Evolutionary conservation across 1,140 invertebrate species (phyloP).

Genomic region (Ganaspis sp.): DNA sequence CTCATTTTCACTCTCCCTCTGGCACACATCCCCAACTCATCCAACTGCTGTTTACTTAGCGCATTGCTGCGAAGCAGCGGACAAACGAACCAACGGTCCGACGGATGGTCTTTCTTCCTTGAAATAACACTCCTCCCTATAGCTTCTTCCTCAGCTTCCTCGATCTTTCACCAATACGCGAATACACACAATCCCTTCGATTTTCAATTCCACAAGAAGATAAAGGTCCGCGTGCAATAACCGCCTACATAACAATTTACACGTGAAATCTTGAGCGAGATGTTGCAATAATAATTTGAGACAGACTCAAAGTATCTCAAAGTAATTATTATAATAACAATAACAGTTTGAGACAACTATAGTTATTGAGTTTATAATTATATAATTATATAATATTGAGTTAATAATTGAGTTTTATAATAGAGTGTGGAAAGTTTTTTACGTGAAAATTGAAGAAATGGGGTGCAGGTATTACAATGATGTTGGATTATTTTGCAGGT

Average conservation of each 20-base stretch:
- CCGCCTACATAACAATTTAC: too few species aligned
- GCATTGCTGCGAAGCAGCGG: constrained; percentile 8
- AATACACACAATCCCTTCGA: not conserved
- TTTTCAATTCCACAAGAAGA: not conserved
- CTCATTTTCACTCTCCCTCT: constrained; percentile 17
- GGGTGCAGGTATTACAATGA: constrained; percentile 52
- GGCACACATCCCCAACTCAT: constrained; percentile 2
- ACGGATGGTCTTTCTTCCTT: constrained; percentile 15
- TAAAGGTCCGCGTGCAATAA: too few species aligned
- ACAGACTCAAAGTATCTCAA: too few species aligned
- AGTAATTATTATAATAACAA: too few species aligned
- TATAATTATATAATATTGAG: too few species aligned
- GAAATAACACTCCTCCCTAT: constrained; percentile 28
- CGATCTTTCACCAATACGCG: constrained; percentile 1
- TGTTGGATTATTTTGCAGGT: not conserved
- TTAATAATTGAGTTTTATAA: too few species aligned
- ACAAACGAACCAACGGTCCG: constrained; percentile 16
- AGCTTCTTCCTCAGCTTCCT: constrained; percentile 4
- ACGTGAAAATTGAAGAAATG: not conserved
- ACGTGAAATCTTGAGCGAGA: too few species aligned
- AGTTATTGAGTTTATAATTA: too few species aligned
- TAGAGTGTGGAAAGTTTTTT: too few species aligned
- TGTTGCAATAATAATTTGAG: too few species aligned
- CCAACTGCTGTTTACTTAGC: constrained; percentile 22
- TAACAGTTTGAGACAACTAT: too few species aligned